phyloP scores from a whole-genome alignment of 1,140 invertebrate species.

The Panagrolaimus sp. region DNA sequence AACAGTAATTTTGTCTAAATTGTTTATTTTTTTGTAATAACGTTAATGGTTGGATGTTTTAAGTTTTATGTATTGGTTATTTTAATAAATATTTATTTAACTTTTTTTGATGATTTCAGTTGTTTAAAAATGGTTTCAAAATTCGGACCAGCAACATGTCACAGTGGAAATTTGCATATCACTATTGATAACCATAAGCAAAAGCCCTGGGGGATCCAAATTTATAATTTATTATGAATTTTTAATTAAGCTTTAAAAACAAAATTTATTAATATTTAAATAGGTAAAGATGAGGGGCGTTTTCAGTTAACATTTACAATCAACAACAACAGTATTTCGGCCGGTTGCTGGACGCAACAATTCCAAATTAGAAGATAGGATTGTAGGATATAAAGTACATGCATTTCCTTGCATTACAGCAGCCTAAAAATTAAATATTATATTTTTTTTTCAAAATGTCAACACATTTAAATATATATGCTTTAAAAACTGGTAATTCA shows the following conservation, averaged over 20 bases:
- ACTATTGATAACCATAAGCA: not conserved
- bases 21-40: too few species aligned
- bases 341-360: not conserved
- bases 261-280: not conserved
- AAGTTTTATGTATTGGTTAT: too few species aligned
- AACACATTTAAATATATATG: too few species aligned
- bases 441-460: not conserved
- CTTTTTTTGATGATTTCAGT: constrained; percentile 1
- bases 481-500: not conserved
- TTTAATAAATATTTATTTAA: too few species aligned
- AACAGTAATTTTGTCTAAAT: too few species aligned
- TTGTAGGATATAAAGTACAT: not conserved
- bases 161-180: not conserved
- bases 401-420: constrained; percentile 9
- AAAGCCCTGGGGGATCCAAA: not conserved
- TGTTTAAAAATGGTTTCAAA: constrained; percentile 15
- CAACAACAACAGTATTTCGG: constrained; percentile 11
- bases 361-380: not conserved
- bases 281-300: too few species aligned
- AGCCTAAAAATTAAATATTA: constrained; percentile 6
- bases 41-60: too few species aligned
- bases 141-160: not conserved
- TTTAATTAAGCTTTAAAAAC: not conserved
- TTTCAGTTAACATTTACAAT: not conserved
- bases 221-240: constrained; percentile 2